Evolutionary conservation across 2,797 vertebrate species (phyloP), one percentile per base, ranked within the genome.

Genomic region (Gorsachius magnificus): DNA sequence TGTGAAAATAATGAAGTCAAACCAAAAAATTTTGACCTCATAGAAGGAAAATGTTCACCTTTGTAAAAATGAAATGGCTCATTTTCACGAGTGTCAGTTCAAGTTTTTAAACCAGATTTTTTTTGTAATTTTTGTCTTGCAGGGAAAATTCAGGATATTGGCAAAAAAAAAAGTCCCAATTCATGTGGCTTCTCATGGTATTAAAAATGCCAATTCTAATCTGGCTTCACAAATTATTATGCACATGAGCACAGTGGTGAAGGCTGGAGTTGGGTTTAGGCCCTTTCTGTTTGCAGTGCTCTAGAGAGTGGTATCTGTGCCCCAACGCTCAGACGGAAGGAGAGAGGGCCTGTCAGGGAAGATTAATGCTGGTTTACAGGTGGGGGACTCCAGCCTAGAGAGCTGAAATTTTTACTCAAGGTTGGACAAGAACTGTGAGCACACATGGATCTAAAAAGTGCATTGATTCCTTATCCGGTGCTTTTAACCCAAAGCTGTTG

Each of bases 1-100:
- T 88, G 66, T 88, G 69, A 86, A 81, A 79, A 92, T 83, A 78
- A 87, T 91, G 16, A 91, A 94, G 81, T 79, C n/a, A 66, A 88
- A 90, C 0, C n/a, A 70, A 87, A 95, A 92, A 79, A 35, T 5
- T 33, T 61, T 89, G 64, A 66, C 58, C n/a, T 91, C 53, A 29
- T 35, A 36, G 68, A 87, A 90, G 57, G 54, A n/a, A 81, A 53
- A 17, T 13, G 6, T 65, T 96, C 43, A 57, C 45, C 64, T 93
- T 63, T 57, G 45, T 83, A 61, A 90, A 28, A 85, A 89, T 75
- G 58, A 72, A 86, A 41, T 4, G 17, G 33, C 58, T 92, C 13
- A 16, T n/a, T 93, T 91, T 91, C 38, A 69, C 17, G 28, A 81
- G 33, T 25, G 46, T 81, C 50, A 64, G 20, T 75, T 95, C 19